phyloP scores from a whole-genome alignment of 2,113 vertebrate species.

The Nothocercus julius region DNA sequence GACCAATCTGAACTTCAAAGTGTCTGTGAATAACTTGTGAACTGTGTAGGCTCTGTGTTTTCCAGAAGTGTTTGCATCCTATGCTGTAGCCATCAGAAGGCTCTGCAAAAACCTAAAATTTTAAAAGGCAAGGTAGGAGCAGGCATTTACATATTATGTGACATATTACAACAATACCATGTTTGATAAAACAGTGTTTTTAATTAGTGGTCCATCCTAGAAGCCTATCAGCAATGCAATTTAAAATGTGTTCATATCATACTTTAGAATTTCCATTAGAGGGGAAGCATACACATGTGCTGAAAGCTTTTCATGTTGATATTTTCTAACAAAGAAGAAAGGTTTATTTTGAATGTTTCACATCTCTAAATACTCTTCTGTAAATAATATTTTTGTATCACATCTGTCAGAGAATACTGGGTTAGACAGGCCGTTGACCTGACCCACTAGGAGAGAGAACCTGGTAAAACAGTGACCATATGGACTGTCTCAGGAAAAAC shows the following conservation, averaged over 20 bases:
- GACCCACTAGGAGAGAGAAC: not conserved
- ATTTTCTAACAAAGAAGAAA: not conserved
- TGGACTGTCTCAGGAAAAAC: slow-evolving; percentile 33
- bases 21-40: not conserved
- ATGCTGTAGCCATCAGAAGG: not conserved
- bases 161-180: not conserved
- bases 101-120: not conserved
- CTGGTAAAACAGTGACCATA: not conserved
- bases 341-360: not conserved
- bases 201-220: not conserved
- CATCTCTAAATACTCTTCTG: not conserved
- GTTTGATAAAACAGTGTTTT: not conserved
- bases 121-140: not conserved
- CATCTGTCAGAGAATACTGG: not conserved
- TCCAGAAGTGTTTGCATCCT: not conserved
- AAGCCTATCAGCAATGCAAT: not conserved
- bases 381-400: not conserved
- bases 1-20: not conserved
- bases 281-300: not conserved
- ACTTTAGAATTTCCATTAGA: not conserved
- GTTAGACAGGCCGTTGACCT: not conserved
- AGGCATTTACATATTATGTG: accelerated
- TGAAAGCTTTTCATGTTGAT: slow-evolving; percentile 11
- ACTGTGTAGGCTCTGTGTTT: accelerated
- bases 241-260: not conserved